Evolutionary conservation across 2,113 vertebrate genomes (phyloP).

Genomic region (Neolamprologus toae): DNA sequence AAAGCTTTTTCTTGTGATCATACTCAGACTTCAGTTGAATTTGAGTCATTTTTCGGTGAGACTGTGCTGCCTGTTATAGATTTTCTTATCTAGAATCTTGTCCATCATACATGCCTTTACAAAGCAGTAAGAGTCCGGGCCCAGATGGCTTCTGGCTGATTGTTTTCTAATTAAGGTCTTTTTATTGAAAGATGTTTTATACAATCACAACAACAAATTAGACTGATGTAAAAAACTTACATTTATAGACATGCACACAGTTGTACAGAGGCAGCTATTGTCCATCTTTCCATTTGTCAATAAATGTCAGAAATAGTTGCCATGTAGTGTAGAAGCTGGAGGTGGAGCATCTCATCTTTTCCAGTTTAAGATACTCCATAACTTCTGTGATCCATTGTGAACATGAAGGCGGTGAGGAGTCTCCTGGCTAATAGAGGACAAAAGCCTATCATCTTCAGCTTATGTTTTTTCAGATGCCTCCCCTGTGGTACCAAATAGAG

Average conservation of each 20-base stretch:
- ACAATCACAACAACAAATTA: not conserved
- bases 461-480: rapidly evolving
- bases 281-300: not conserved
- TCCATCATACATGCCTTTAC: not conserved
- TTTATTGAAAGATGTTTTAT: not conserved
- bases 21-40: not conserved
- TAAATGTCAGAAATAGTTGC: not conserved
- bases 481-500: rapidly evolving
- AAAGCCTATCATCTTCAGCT: not conserved
- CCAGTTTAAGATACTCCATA: not conserved
- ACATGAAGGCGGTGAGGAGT: not conserved
- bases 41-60: rapidly evolving
- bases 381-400: not conserved
- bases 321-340: not conserved
- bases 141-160: not conserved
- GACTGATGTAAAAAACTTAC: not conserved
- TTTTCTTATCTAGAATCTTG: not conserved
- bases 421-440: not conserved
- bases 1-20: not conserved
- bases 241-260: not conserved
- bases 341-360: not conserved
- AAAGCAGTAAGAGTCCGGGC: not conserved
- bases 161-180: not conserved
- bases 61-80: rapidly evolving
- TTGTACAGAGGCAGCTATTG: not conserved